phyloP scores from a whole-genome alignment of 2,888 invertebrate genomes.

The Cyaniris semiargus region DNA sequence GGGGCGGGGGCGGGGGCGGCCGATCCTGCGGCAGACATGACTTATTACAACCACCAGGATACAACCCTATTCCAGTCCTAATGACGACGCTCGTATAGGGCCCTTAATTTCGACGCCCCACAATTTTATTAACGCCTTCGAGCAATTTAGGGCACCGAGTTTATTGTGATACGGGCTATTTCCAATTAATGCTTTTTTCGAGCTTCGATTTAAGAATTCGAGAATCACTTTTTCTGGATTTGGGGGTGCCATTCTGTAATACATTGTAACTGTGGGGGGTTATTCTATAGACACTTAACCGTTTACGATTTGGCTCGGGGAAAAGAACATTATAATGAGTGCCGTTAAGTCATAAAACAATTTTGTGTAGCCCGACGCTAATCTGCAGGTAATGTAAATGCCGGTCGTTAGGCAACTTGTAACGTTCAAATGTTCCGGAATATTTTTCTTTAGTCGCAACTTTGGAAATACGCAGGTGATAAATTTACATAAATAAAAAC shows the following conservation, averaged over 20 bases:
- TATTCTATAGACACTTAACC: conserved; percentile 73
- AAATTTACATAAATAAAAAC: conserved; percentile 22
- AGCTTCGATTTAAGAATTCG: conserved; percentile 31
- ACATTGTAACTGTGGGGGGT: conserved; percentile 72
- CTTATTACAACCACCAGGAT: conserved; percentile 77
- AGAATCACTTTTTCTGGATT: background rate
- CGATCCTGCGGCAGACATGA: conserved; percentile 73
- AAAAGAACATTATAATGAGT: conserved; percentile 50
- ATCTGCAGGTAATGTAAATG: conserved; percentile 13
- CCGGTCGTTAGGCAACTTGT: conserved; percentile 16
- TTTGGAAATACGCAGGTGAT: conserved; percentile 17
- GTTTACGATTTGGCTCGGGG: conserved; percentile 74
- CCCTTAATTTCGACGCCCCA: conserved; percentile 78
- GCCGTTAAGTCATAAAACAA: conserved; percentile 38
- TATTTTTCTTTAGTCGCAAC: conserved; percentile 11
- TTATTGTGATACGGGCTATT: conserved; percentile 48
- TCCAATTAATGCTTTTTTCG: conserved; percentile 30
- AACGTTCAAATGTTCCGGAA: conserved; percentile 2
- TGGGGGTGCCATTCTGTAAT: conserved; percentile 59
- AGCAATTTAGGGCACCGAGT: conserved; percentile 65
- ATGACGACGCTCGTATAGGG: conserved; percentile 73
- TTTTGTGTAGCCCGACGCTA: conserved; percentile 35
- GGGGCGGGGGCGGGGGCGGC: conserved; percentile 47
- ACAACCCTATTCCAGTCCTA: conserved; percentile 78
- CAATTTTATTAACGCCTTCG: conserved; percentile 76